Conservation (phyloP, 2,888 invertebrate species). For the Thelaira solivaga region DNA sequence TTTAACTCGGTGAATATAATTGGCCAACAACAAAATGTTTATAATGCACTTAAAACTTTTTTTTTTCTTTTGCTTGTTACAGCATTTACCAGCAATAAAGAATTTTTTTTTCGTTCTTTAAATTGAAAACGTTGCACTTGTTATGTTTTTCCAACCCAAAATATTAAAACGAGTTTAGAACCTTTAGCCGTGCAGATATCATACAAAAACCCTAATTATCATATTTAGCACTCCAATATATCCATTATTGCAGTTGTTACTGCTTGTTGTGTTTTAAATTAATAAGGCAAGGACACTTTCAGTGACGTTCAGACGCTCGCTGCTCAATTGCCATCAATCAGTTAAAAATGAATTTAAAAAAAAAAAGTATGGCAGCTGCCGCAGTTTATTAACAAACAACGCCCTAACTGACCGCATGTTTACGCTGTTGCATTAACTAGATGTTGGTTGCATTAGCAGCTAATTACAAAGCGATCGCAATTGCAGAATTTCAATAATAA, state of each 20-base stretch:
- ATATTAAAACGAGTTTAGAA: too few species aligned
- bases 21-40: slow-evolving; percentile 26
- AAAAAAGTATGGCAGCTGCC: slow-evolving; percentile 21
- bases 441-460: slow-evolving; percentile 67
- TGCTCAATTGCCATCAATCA: slow-evolving; percentile 8
- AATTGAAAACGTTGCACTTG: slow-evolving; percentile 47
- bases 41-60: slow-evolving; percentile 1
- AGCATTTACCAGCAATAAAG: slow-evolving; percentile 28
- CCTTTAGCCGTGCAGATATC: slow-evolving; percentile 66
- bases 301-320: not conserved
- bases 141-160: slow-evolving; percentile 13
- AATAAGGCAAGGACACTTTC: slow-evolving; percentile 67
- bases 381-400: slow-evolving; percentile 39
- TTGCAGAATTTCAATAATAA: slow-evolving; percentile 58
- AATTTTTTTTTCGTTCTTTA: too few species aligned
- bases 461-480: slow-evolving; percentile 68
- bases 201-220: slow-evolving; percentile 76
- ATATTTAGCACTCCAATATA: slow-evolving; percentile 74
- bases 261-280: slow-evolving; percentile 13
- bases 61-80: too few species aligned
- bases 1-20: slow-evolving; percentile 24
- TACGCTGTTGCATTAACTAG: slow-evolving; percentile 58
- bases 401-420: slow-evolving; percentile 40
- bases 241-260: not conserved
- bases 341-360: not conserved